phyloP scores from a whole-genome alignment of 1,140 invertebrate species.

The Lucilia cuprina region DNA sequence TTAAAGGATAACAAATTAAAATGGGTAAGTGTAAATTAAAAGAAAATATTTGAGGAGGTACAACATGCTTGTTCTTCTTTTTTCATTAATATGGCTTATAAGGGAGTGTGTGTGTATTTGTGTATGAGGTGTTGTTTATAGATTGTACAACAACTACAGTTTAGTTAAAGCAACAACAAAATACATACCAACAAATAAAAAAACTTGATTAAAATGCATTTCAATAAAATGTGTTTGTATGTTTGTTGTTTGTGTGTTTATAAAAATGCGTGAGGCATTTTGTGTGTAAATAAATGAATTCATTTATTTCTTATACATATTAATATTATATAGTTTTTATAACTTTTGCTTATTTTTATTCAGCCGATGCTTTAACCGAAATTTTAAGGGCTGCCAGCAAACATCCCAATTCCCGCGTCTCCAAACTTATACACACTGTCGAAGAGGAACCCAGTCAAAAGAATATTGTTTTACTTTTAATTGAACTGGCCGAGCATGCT shows the following conservation, averaged over 20 bases:
- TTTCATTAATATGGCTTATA: not conserved
- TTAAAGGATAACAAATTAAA: not conserved
- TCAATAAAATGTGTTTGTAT: not conserved
- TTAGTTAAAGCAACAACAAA: no score
- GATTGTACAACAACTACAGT: no score
- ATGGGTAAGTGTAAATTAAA: not conserved
- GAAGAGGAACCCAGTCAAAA: conserved; percentile 43
- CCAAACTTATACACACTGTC: conserved; percentile 49
- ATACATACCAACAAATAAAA: no score
- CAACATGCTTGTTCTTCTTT: not conserved
- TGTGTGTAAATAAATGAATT: no score
- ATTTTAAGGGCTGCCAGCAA: conserved; percentile 46
- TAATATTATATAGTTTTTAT: not conserved
- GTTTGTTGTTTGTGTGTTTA: conserved; percentile 18
- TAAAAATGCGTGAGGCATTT: not conserved
- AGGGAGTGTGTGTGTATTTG: not conserved
- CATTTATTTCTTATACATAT: no score
- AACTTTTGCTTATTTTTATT: not conserved
- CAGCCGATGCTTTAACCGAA: conserved; percentile 22
- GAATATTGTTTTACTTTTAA: conserved; percentile 45
- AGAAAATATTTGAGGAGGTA: not conserved
- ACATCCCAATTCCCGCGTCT: conserved; percentile 50
- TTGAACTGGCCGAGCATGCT: conserved; percentile 53
- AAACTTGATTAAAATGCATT: no score
- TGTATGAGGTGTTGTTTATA: not conserved